Evolutionary conservation across 2,888 invertebrate species (phyloP), one percentile per base, ranked within the genome.

Genomic region (Xestobium rufovillosum): DNA sequence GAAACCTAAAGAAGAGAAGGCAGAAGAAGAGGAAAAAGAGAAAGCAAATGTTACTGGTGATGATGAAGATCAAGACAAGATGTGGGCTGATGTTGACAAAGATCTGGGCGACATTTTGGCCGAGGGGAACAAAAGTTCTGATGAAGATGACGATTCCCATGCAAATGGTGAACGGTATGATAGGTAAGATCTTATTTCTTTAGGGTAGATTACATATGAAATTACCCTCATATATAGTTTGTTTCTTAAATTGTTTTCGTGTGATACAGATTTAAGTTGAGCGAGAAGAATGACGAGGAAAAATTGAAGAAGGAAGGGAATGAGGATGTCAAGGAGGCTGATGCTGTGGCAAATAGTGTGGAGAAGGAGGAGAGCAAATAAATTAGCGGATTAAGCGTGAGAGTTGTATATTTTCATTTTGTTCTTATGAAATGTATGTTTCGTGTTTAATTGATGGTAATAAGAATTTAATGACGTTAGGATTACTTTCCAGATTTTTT

Each of bases 51-150:
- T 41, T 14, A 52, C 37, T 9, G 49, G 50, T 14, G 69, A 65
- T n/a, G 68, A 67, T 14, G 77, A 70, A 23, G 64, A 68, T 16
- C 74, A 67, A 40, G 78, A 80, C 49, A 83, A 83, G 50, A 55
- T 83, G 37, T 85, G 85, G 85, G 83, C 81, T 14, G 84, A 84
- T 60, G 83, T 85, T 16, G 84, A 85, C 58, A 85, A 85, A 56
- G 84, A 84, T 60, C 70, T 86, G 41, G 83, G 84, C 3, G 84
- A 84, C 54, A 68, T 86, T 35, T 65, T 86, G 19, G 74, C 81
- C 9, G 68, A 69, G 0, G 75, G 78, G 0, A 63, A 60, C 25
- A 72, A 71, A 39, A 70, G 70, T 2, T 78, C 77, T 27, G 83
- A 81, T 47, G 83, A 79, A 46, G 82, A 80, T 45, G 80, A 78